Base-by-base conservation (phyloP, 2,797 vertebrate species). In the Peromyscus attwateri region DNA sequence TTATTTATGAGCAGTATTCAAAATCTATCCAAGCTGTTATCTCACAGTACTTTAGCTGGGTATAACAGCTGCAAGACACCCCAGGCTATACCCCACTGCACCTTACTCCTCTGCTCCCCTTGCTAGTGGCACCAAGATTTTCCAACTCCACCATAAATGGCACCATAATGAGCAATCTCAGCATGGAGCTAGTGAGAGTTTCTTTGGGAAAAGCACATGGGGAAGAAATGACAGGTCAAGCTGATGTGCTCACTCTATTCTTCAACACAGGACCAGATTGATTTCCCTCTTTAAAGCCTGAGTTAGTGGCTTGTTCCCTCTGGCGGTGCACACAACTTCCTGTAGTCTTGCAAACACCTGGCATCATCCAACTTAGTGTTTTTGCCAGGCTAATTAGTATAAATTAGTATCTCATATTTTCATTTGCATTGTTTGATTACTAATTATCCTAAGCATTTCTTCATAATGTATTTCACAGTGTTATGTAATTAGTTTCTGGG, bases 371-470 rank as follows among this genome's bases (percentile, higher is more conserved):
- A 80, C 64, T 75, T 87, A 23, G 4, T 81, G 46, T 46, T 95
- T 95, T 83, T 89, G 43, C 83, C 37, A 23, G n/a, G n/a, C 10
- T 96, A 91, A 71, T 84, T 87, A n/a, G 77, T 89, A 76, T 90
- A 81, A 92, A 95, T 76, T 88, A 88, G 68, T 92, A 66, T 77
- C 29, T 66, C 16, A 73, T 66, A 25, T 80, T 96, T 95, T 92
- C 68, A 75, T 92, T 94, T 89, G 43, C 77, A 66, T 85, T 85
- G 31, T 77, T 60, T 89, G 37, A 91, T 95, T 91, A 75, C 84
- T 97, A 82, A 95, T 92, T 76, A 84, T 66, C 57, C 93, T 95
- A 66, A 92, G 37, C 77, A 73, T 77, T 46, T 80, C 64, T 84
- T 91, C 37, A 17, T 90, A 87, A 62, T 76, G n/a, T 34, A 55